Evolutionary conservation across 2,888 invertebrate species (phyloP).

Genomic region (Phalera bucephala): DNA sequence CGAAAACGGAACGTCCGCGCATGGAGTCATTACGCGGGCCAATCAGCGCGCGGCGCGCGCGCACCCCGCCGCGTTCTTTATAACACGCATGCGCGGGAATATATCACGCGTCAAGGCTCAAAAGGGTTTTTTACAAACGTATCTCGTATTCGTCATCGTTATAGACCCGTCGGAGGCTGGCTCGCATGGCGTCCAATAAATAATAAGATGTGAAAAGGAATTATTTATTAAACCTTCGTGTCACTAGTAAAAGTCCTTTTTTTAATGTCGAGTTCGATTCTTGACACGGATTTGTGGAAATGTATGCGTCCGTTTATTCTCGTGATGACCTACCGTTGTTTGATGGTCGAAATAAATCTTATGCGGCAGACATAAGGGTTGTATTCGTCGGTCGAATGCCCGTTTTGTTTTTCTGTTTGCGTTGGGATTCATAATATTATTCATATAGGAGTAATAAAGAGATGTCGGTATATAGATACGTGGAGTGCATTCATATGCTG

Average conservation of each 20-base stretch:
- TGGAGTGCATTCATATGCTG: slow-evolving; percentile 33
- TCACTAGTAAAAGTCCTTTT: slow-evolving; percentile 52
- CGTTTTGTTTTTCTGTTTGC: slow-evolving; percentile 51
- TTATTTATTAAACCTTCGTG: slow-evolving; percentile 64
- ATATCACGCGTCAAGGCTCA: slow-evolving; percentile 75
- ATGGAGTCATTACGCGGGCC: slow-evolving; percentile 65
- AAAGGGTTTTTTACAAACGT: slow-evolving; percentile 74
- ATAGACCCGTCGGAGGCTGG: slow-evolving; percentile 51
- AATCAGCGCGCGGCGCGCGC: slow-evolving; percentile 66
- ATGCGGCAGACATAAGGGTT: slow-evolving; percentile 31
- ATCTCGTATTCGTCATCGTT: slow-evolving; percentile 82
- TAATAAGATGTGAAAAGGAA: slow-evolving; percentile 65
- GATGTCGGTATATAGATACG: slow-evolving; percentile 51
- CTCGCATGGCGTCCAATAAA: slow-evolving; percentile 63
- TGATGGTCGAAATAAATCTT: slow-evolving; percentile 39
- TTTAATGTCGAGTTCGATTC: slow-evolving; percentile 51
- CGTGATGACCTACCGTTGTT: slow-evolving; percentile 40
- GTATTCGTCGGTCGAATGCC: slow-evolving; percentile 30
- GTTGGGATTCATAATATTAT: slow-evolving; percentile 61
- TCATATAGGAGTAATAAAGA: slow-evolving; percentile 62
- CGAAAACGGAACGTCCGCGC: slow-evolving; percentile 58
- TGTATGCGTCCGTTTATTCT: slow-evolving; percentile 55
- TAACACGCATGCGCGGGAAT: slow-evolving; percentile 67
- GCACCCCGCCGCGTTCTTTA: slow-evolving; percentile 78
- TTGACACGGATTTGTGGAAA: slow-evolving; percentile 76